Conservation (phyloP, 2,113 vertebrate genomes). For the Labrus mixtus region DNA sequence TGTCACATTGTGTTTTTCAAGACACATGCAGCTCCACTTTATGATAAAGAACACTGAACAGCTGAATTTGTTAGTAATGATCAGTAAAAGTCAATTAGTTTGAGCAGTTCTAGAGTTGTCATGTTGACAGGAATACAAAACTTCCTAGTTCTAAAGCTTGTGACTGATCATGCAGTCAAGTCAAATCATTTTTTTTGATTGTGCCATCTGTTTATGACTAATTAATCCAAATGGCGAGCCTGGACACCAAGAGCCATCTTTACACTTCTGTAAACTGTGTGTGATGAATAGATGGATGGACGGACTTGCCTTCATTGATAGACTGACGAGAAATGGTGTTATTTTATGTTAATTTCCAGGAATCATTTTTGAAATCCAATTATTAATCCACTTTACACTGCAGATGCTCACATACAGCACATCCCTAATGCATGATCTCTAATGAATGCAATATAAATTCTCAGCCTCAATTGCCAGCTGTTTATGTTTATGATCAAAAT, state of each 20-base stretch:
- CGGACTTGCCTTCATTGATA: not conserved
- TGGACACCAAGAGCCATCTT: constrained; percentile 27
- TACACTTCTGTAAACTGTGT: not conserved
- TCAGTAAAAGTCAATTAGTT: constrained; percentile 31
- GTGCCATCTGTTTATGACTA: constrained; percentile 57
- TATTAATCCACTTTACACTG: constrained; percentile 30
- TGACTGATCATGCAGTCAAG: constrained; percentile 40
- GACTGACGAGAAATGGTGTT: constrained; percentile 17
- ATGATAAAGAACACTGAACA: constrained; percentile 1
- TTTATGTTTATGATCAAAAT: constrained; percentile 40
- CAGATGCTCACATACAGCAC: constrained; percentile 35
- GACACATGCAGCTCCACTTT: not conserved
- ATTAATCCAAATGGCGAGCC: constrained; percentile 56
- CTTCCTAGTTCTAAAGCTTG: constrained; percentile 14
- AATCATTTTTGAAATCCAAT: constrained; percentile 44
- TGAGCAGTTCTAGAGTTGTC: constrained; percentile 20
- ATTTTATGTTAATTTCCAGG: constrained; percentile 27
- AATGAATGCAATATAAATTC: constrained; percentile 49
- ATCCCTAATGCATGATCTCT: constrained; percentile 13
- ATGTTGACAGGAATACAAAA: constrained; percentile 26
- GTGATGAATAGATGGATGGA: not conserved
- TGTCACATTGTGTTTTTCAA: not conserved
- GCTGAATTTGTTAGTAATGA: not conserved
- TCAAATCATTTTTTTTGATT: constrained; percentile 51
- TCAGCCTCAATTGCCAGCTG: constrained; percentile 22